These are phyloP conservation scores for Molossus molossus DNA, from an alignment of 2,797 vertebrate species.

Conservation along the genomic window DNA sequence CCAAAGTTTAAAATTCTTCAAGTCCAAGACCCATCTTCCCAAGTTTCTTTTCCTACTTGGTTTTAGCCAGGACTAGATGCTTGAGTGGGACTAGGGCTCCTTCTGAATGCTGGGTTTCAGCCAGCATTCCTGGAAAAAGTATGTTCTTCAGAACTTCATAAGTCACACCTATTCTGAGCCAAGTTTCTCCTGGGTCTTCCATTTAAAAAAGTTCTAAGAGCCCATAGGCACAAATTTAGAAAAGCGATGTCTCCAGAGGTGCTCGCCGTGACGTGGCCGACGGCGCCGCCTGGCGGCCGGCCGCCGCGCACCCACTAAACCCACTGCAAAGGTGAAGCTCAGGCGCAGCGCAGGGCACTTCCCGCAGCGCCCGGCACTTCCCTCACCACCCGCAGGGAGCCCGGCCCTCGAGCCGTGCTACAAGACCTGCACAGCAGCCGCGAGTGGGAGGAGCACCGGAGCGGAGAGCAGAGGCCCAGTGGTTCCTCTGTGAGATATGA, in stretches of 20 bases:
- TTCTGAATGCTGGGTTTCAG: not conserved
- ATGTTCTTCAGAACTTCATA: not conserved
- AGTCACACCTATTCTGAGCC: not conserved
- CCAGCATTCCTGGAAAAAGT: not conserved
- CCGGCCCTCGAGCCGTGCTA: too few relatives aligned
- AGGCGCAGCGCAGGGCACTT: conserved; percentile 83
- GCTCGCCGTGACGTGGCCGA: too few relatives aligned
- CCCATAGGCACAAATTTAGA: not conserved
- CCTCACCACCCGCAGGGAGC: conserved; percentile 91
- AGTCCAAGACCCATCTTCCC: not conserved
- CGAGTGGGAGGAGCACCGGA: conserved; percentile 92
- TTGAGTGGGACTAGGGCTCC: not conserved
- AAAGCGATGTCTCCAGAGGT: not conserved
- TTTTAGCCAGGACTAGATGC: not conserved
- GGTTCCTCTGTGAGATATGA: conserved; percentile 88
- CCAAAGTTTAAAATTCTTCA: not conserved
- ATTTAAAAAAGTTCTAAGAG: not conserved
- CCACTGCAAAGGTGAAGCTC: too few relatives aligned
- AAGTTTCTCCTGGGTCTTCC: not conserved
- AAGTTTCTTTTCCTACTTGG: not conserved
- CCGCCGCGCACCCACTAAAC: too few relatives aligned
- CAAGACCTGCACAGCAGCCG: conserved; percentile 93
- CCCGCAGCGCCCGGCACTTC: conserved; percentile 89
- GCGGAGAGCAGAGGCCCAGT: conserved; percentile 87
- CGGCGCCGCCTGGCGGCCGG: too few relatives aligned